Base-by-base conservation (phyloP, 2,797 vertebrate genomes). In the Leptatherina wallacei region DNA sequence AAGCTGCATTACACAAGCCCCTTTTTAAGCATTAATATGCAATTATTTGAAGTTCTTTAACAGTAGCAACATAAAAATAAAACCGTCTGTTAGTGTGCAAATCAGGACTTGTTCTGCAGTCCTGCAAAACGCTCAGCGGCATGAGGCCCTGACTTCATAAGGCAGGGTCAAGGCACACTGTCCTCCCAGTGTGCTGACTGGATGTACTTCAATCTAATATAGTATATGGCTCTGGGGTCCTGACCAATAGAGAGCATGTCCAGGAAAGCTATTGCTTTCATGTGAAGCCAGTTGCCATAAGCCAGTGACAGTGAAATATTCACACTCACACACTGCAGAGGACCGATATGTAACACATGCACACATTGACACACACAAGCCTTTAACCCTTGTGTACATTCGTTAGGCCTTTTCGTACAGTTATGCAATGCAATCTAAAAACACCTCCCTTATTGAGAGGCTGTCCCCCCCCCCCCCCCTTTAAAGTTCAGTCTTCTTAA, bases 251-350 rank as follows among this genome's bases (percentile, higher is more conserved):
- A 81, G 70, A 55, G 71, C 73, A 79, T 20, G 71, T 82, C 75
- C 81, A 84, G 79, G 77, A 85, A 73, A 78, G 78, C 81, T 84
- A 76, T 69, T 65, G 83, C 90, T 92, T 91, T 92, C 80, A 92
- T 90, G 83, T 89, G 65, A 60, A 77, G 88, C 87, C 88, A 91
- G 68, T 33, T 66, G 77, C 71, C 59, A 75, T 87, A 80, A 78
- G 75, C 82, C 71, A 83, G 69, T 84, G 82, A 88, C 86, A 90
- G 82, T 68, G 64, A 89, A 74, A 73, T 82, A 79, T 87, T 85
- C 77, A 85, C 79, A 72, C 78, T 69, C 40, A 0, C 81, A 65
- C 62, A 63, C 78, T 20, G 44, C 47, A 65, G 30, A 69, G 32
- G 63, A 76, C 42, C 36, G 38, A 65, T 42, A 47, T 61, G 30